A percentile compares a stretch with the other conserved stretches of the same genome.
phyloP scores from a whole-genome alignment of 2,888 invertebrate species.

The Lagria hirta region DNA sequence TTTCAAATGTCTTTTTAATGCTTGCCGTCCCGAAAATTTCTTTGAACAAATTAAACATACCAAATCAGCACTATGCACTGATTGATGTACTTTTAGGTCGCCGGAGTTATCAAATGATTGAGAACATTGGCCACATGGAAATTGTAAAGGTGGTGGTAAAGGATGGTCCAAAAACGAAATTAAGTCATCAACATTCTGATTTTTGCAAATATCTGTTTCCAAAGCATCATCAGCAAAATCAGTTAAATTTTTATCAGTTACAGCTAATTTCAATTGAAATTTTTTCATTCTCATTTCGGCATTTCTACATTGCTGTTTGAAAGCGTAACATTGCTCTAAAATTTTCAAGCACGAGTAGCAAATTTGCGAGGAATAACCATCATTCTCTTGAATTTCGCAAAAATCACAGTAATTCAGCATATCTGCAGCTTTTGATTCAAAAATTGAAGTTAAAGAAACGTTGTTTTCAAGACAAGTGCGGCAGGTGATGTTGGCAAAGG shows the following conservation, averaged over 20 bases:
- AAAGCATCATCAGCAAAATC: background rate
- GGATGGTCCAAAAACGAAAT: slow-evolving; percentile 36
- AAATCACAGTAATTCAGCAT: slow-evolving; percentile 31
- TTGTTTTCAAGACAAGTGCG: slow-evolving; percentile 32
- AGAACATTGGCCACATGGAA: slow-evolving; percentile 55
- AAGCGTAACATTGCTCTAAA: slow-evolving; percentile 36
- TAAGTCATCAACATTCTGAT: too few relatives aligned
- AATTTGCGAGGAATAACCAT: slow-evolving; percentile 37
- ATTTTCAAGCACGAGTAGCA: slow-evolving; percentile 36
- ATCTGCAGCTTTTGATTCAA: slow-evolving; percentile 23
- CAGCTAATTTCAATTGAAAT: background rate
- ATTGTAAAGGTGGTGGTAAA: slow-evolving; percentile 39
- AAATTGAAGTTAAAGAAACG: slow-evolving; percentile 27
- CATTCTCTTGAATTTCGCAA: slow-evolving; percentile 29
- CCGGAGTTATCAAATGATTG: slow-evolving; percentile 55
- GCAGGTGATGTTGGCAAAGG: slow-evolving; percentile 26
- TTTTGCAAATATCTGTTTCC: slow-evolving; percentile 1
- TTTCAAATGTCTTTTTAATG: slow-evolving; percentile 57
- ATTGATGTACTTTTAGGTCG: slow-evolving; percentile 57
- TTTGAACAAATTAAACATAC: slow-evolving; percentile 58
- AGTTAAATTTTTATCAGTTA: background rate
- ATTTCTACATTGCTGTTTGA: slow-evolving; percentile 40
- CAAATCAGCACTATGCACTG: slow-evolving; percentile 53
- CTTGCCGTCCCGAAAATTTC: slow-evolving; percentile 51
- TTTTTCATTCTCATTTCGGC: too few relatives aligned